Conservation (phyloP, 64 coral and sea anemone species). For the Montipora cactus region DNA sequence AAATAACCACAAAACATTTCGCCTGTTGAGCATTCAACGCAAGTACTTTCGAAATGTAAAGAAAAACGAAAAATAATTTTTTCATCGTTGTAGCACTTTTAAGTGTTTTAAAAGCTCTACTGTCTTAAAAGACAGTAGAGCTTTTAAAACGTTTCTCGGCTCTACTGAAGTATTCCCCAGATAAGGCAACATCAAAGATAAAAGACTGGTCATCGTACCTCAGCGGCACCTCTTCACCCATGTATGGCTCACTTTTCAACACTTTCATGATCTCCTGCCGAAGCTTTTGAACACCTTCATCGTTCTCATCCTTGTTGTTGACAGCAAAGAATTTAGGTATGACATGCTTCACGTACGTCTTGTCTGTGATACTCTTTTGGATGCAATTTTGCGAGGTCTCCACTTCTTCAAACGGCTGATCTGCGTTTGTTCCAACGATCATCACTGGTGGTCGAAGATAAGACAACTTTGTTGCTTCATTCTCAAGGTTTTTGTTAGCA, state of each 20-base stretch:
- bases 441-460: conserved; percentile 8
- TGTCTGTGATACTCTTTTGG: conserved; percentile 56
- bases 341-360: conserved; percentile 54
- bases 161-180: too few species aligned
- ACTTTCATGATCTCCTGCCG: conserved; percentile 60
- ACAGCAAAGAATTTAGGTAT: conserved; percentile 68
- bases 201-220: not conserved
- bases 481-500: too few species aligned
- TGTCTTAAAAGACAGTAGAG: too few species aligned
- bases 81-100: too few species aligned
- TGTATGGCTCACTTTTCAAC: conserved; percentile 73
- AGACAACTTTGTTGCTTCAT: not conserved
- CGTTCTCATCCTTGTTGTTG: conserved; percentile 54
- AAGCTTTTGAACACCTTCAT: conserved; percentile 54
- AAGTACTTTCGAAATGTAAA: too few species aligned
- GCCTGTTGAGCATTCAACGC: too few species aligned
- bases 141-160: too few species aligned
- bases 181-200: not conserved
- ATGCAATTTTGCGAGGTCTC: conserved; percentile 56
- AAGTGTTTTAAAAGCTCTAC: too few species aligned
- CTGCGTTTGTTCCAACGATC: conserved; percentile 4
- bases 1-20: too few species aligned
- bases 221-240: conserved; percentile 73
- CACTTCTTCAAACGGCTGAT: conserved; percentile 24
- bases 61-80: too few species aligned